Percentiles rank a stretch among this genome's conserved stretches.
Evolutionary conservation across 2,888 invertebrate genomes (phyloP).

Genomic region (Hartigia nigra): DNA sequence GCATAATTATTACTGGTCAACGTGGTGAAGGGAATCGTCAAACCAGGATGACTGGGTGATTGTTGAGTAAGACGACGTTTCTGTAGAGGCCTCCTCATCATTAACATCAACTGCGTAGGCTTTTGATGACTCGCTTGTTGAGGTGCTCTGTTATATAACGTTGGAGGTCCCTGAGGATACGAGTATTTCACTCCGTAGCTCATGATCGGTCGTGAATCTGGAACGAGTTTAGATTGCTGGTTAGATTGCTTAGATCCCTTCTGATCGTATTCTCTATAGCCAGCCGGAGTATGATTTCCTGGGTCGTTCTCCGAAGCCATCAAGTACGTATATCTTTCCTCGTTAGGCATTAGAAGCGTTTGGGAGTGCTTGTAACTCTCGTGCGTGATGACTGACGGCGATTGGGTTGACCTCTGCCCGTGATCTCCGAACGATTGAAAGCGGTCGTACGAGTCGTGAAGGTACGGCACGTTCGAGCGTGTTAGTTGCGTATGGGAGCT

Average conservation of each 20-base stretch:
- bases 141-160: constrained; percentile 2
- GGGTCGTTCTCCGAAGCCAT: not conserved
- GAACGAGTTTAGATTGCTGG: constrained; percentile 60
- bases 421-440: constrained; percentile 29
- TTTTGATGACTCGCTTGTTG: constrained; percentile 12
- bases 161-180: constrained; percentile 33
- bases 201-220: constrained; percentile 58
- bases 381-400: not conserved
- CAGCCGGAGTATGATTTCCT: not conserved
- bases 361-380: not conserved
- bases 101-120: constrained; percentile 18
- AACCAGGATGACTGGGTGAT: not conserved
- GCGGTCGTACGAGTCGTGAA: constrained; percentile 46
- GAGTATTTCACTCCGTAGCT: constrained; percentile 51
- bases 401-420: not conserved
- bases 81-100: constrained; percentile 1
- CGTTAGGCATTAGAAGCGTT: not conserved
- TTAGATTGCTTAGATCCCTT: constrained; percentile 36
- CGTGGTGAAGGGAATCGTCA: not conserved
- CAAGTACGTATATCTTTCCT: not conserved
- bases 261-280: not conserved
- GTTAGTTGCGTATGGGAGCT: constrained; percentile 33
- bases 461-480: constrained; percentile 37
- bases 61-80: not conserved
- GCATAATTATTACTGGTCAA: not conserved